A percentile compares a stretch with the other conserved stretches of the same genome.
phyloP scores from a whole-genome alignment of 2,113 vertebrate genomes.

The Bothrops jararaca region DNA sequence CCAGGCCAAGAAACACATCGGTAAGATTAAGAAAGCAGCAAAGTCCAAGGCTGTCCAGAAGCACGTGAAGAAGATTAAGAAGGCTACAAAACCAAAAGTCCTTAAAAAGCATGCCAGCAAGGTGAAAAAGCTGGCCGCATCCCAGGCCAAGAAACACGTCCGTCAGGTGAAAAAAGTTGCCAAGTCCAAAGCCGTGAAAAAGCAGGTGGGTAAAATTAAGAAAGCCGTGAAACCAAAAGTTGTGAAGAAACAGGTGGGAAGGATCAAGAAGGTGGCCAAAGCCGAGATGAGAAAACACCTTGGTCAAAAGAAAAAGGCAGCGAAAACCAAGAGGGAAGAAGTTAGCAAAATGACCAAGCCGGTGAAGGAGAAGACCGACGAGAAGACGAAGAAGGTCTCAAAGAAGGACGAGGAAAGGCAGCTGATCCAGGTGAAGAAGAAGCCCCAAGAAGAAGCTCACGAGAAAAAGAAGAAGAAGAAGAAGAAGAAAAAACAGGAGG shows the following conservation, averaged over 20 bases:
- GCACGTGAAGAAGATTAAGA: not conserved
- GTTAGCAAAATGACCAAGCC: not conserved
- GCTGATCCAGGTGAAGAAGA: not conserved
- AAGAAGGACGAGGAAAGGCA: not conserved
- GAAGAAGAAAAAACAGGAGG: not conserved
- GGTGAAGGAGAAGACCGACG: too few species aligned
- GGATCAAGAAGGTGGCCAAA: not conserved
- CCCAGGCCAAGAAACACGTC: not conserved
- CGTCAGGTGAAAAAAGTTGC: not conserved
- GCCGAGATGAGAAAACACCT: not conserved
- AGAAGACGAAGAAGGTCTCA: not conserved
- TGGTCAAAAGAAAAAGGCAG: not conserved
- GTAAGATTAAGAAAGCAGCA: not conserved
- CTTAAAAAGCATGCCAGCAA: not conserved
- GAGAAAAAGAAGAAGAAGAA: not conserved
- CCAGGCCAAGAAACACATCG: not conserved
- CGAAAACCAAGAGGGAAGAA: not conserved
- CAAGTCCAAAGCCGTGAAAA: not conserved
- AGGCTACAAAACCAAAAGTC: not conserved
- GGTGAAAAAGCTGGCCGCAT: not conserved
- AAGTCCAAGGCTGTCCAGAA: not conserved
- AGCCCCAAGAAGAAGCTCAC: not conserved
- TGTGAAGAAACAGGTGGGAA: not conserved
- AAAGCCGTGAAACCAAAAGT: not conserved
- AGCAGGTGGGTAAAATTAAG: not conserved